Evolutionary conservation across 2,888 invertebrate genomes (phyloP).

Genomic region (Oligia strigilis): DNA sequence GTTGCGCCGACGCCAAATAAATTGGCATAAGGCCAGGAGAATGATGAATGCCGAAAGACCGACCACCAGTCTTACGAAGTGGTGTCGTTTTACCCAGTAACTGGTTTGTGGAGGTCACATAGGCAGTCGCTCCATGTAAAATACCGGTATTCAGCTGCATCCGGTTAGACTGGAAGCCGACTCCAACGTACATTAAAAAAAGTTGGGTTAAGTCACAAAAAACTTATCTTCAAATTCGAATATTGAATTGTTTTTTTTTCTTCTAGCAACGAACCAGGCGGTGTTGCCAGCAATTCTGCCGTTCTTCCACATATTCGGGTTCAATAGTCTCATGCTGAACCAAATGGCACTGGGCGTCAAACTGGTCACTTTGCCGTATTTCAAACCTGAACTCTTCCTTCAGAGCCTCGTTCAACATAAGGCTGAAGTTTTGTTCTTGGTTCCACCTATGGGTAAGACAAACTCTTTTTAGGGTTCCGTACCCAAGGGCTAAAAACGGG

Average conservation of each 20-base stretch:
- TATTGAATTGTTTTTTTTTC: not conserved
- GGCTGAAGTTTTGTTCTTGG: constrained; percentile 92
- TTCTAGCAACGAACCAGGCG: constrained; percentile 89
- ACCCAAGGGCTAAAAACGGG: too few species aligned
- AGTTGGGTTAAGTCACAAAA: too few species aligned
- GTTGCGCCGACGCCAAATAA: too few species aligned
- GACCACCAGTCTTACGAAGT: not conserved
- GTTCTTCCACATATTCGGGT: constrained; percentile 95
- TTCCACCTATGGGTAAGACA: constrained; percentile 94
- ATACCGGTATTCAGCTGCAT: not conserved
- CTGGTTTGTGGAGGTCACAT: too few species aligned
- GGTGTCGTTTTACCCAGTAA: too few species aligned
- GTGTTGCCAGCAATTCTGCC: constrained; percentile 93
- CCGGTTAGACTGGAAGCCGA: not conserved
- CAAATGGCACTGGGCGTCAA: constrained; percentile 92
- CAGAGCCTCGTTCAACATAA: constrained; percentile 91
- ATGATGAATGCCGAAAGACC: not conserved
- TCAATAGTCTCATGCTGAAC: constrained; percentile 91
- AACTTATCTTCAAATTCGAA: not conserved
- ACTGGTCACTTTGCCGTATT: constrained; percentile 93
- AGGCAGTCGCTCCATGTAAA: too few species aligned
- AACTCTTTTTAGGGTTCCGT: not conserved
- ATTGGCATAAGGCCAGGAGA: too few species aligned
- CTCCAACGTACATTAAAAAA: too few species aligned
- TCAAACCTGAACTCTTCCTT: constrained; percentile 93